phyloP scores from a whole-genome alignment of 2,113 vertebrate genomes.

The Pollimyrus isidori region DNA sequence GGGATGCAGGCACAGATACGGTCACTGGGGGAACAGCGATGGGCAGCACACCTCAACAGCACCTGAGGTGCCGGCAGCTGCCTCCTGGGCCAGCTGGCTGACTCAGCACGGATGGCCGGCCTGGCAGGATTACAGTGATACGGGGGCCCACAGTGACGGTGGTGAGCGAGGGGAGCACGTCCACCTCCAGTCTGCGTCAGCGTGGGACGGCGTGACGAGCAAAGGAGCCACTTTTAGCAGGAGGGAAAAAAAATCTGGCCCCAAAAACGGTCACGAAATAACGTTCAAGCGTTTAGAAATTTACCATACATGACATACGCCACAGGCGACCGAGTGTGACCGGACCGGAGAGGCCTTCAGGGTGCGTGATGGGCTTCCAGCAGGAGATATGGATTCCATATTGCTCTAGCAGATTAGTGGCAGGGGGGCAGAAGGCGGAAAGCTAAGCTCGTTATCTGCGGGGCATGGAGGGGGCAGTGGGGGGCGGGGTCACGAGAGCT shows the following conservation, averaged over 20 bases:
- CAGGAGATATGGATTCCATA: neutral
- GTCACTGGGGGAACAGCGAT: neutral
- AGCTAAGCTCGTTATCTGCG: conserved; percentile 24
- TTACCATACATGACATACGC: neutral
- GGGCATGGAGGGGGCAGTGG: conserved; percentile 25
- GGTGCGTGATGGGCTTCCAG: neutral
- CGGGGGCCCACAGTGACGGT: neutral
- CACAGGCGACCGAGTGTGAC: neutral
- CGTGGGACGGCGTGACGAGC: neutral
- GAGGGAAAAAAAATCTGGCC: neutral
- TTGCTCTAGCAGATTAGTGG: neutral
- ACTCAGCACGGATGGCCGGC: neutral
- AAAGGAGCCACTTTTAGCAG: neutral
- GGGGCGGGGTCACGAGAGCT: conserved; percentile 5
- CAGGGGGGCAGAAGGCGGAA: neutral
- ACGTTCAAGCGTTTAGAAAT: neutral
- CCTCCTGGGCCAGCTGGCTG: neutral
- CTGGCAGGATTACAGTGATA: neutral
- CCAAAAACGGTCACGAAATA: neutral
- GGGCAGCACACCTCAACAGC: neutral
- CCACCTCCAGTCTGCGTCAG: neutral
- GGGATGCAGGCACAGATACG: neutral
- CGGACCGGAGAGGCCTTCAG: neutral
- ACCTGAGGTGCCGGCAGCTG: neutral
- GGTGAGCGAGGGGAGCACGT: neutral